Evolutionary conservation across 2,797 vertebrate species (phyloP), one percentile per base, ranked within the genome.

Genomic region (Sarcoramphus papa): DNA sequence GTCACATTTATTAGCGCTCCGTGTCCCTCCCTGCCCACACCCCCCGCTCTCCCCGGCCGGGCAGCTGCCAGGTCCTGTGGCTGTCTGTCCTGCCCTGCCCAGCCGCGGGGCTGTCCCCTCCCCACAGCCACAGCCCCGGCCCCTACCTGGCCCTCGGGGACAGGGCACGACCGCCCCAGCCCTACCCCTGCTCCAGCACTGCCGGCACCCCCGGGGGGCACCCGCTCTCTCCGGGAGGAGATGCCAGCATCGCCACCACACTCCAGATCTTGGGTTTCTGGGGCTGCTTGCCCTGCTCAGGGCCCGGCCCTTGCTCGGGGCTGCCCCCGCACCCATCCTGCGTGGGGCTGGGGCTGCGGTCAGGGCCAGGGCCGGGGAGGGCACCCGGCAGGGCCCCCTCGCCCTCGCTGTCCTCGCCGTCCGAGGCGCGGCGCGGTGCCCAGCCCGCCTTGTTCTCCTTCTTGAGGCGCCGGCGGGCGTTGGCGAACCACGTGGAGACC

Each of bases 401-500:
- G 1, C 90, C 82, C 23, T 85, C 91, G 6, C 93, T 93, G 76
- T 91, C 92, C 60, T 97, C 96, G 1, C 74, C 12, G 0, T 95
- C 96, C 0, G 65, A 92, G 60, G 78, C 0, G 0, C 70, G 1
- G 4, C 7, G 83, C 2, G 14, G 23, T 8, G 59, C 73, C 94
- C 97, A 93, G 28, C 53, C 50, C 0, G 53, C 87, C 97, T 99
- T 99, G 98, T 99, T 99, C 98, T 99, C 99, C 98, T 99, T 99
- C 98, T 99, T 99, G 85, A 99, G 98, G 89, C 99, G 98, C 90
- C 99, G 95, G 80, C 99, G 98, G 95, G 99, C 99, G 2, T 99
- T 99, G 94, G 99, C 99, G 19, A 99, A 99, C 99, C 99, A 99
- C 11, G 99, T 99, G 97, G 99, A 99, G 91, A 99, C 95, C 93